Conservation (phyloP, 2,797 vertebrate species). For the Girardinus metallicus region DNA sequence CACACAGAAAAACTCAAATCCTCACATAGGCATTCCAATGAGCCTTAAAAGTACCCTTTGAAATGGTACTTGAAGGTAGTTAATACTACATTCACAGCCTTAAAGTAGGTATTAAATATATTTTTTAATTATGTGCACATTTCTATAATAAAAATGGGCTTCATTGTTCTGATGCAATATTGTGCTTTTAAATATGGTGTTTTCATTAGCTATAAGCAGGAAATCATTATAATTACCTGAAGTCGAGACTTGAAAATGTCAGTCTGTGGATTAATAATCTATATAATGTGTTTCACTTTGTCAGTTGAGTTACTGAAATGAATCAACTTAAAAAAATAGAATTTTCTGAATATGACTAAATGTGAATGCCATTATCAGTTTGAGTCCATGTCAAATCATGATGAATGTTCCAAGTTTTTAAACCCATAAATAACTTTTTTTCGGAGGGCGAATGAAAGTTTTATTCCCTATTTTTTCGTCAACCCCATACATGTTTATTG, state of each 20-base stretch:
- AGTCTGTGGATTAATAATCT: background rate
- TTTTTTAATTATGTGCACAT: background rate
- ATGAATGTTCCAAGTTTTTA: background rate
- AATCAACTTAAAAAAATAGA: background rate
- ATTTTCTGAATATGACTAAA: background rate
- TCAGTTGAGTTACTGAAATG: background rate
- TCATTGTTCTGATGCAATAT: background rate
- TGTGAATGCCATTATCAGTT: background rate
- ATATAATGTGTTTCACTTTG: background rate
- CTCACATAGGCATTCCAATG: background rate
- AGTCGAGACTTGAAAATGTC: background rate
- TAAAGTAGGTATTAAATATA: background rate
- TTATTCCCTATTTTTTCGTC: background rate
- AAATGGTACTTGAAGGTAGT: background rate
- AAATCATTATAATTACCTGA: background rate
- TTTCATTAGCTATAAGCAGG: background rate
- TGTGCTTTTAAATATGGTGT: background rate
- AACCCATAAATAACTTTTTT: background rate
- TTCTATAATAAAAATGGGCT: background rate
- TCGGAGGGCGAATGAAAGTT: background rate
- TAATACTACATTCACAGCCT: background rate
- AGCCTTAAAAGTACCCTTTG: background rate
- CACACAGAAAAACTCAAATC: no score
- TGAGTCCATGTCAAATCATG: background rate
- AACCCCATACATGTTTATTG: background rate